Base-by-base conservation (phyloP, 2,888 invertebrate species). In the Acrobasis consociella region DNA sequence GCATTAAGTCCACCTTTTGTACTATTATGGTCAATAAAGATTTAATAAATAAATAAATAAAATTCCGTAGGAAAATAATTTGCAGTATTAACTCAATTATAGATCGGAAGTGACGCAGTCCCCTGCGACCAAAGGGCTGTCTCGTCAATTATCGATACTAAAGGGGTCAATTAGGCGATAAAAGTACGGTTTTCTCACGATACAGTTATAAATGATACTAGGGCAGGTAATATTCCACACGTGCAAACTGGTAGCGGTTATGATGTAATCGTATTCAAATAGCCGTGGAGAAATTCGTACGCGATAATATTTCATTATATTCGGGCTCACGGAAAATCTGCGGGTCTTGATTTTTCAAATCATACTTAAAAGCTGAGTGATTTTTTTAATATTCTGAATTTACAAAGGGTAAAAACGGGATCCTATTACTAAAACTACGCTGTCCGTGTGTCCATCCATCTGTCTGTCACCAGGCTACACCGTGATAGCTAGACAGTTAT, bases 151-250 rank as follows among this genome's bases (percentile, higher is more conserved):
- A 52, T 53, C 46, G 46, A 53, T 60, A 50, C 31, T 51, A 55
- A 62, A 49, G 1, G 37, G 55, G 49, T 46, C 62, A 55, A 16
- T 46, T 17, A 38, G 55, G 9, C 16, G 31, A 62, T 62, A 62
- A 55, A 62, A 55, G 31, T 0, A 38, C 37, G 49, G 8, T 37
- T 55, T 62, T 62, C 61, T 15, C 61, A 55, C 62, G 62, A 55
- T 53, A 62, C 17, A 55, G 11, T 55, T 49, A 55, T 7, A 55
- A 53, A 49, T 39, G 7, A 50, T 52, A 46, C 9, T 59, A 49
- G 53, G 42, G 46, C 31, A 53, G 22, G 52, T 53, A 55, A 55
- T 49, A 49, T 46, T 61, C 42, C 37, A 42, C 16, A 55, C 38
- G 37, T 37, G 49, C 22, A 46, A 49, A 55, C 62, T 38, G 37